phyloP scores from a whole-genome alignment of 23 tunicate species.

The Halocynthia roretzi region DNA sequence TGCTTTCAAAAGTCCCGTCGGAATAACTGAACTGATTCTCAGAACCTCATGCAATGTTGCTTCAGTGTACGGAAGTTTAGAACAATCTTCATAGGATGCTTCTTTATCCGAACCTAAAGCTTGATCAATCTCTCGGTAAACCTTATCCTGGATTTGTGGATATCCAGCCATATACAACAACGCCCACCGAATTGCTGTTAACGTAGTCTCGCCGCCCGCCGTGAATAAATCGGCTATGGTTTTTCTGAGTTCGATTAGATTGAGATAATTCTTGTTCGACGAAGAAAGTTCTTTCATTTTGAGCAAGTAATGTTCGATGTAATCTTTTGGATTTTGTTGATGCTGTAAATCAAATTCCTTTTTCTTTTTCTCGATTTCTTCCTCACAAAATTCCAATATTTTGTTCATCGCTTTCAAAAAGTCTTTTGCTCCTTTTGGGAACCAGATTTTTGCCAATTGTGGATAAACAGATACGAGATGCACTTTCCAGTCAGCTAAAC shows the following conservation, averaged over 20 bases:
- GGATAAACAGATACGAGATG: slow-evolving; percentile 5
- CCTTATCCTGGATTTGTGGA: slow-evolving; percentile 20
- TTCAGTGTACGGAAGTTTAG: slow-evolving; percentile 4
- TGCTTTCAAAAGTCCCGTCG: background rate
- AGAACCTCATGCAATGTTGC: slow-evolving; percentile 4
- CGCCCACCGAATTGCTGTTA: slow-evolving; percentile 17
- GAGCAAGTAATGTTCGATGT: slow-evolving; percentile 19
- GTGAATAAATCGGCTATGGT: slow-evolving; percentile 3
- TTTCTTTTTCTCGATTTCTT: background rate
- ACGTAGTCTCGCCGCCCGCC: slow-evolving; percentile 19
- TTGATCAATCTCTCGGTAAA: background rate
- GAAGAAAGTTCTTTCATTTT: background rate
- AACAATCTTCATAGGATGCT: background rate
- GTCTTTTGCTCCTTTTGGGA: slow-evolving; percentile 7
- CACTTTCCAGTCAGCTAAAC: background rate
- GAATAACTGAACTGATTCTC: background rate
- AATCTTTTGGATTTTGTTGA: slow-evolving; percentile 12
- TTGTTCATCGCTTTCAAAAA: background rate
- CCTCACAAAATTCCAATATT: background rate
- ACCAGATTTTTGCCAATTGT: slow-evolving; percentile 15
- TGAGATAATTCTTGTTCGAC: background rate
- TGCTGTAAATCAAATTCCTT: background rate
- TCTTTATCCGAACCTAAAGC: background rate
- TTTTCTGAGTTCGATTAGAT: background rate
- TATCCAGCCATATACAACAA: slow-evolving; percentile 12